Base-by-base conservation (phyloP, 1,140 invertebrate species). In the Tachypleus tridentatus region DNA sequence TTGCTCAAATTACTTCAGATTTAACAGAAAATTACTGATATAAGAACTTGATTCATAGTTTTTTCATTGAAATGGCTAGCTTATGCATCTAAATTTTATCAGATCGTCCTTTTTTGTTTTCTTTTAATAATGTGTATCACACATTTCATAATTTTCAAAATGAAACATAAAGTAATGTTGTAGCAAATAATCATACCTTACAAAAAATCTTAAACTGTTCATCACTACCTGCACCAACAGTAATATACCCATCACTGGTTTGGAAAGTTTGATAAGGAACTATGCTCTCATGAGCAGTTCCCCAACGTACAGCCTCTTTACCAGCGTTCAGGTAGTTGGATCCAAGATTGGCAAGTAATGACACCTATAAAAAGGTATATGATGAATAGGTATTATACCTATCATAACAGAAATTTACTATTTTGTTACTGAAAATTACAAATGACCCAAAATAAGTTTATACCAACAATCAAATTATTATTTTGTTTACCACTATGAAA, bases 241-340 rank as follows among this genome's bases (percentile, higher is more conserved):
- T 89, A 29, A 95, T 82, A 73, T 87, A 87, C 9, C 89, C 87
- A 78, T 92, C 85, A 73, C 82, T 82, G 0, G 91, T 93, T 72
- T 80, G 77, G 73, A 94, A 95, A 50, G 85, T 82, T 82, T 97
- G 86, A 74, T 98, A 98, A 0, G 95, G 95, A 0, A 98, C 94
- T 70, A 98, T 88, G 74, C 90, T 96, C 61, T 87, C 88, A 78
- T 98, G 94, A 4, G 88, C 89, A 0, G 93, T 97, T 4, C 96
- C 94, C 82, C 87, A 87, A 61, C 88, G 79, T 57, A 79, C 78
- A 0, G 86, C 86, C 73, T 93, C 88, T 56, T 73, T 63, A 4
- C 85, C 85, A 65, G 83, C 86, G 78, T 97, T 98, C 11, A 98
- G 77, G 76, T 91, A 97, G 80, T 93, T 96, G 3, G 86, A 88